Evolutionary conservation across 2,113 vertebrate genomes (phyloP), one percentile per base, ranked within the genome.

Genomic region (Grantiella picta): DNA sequence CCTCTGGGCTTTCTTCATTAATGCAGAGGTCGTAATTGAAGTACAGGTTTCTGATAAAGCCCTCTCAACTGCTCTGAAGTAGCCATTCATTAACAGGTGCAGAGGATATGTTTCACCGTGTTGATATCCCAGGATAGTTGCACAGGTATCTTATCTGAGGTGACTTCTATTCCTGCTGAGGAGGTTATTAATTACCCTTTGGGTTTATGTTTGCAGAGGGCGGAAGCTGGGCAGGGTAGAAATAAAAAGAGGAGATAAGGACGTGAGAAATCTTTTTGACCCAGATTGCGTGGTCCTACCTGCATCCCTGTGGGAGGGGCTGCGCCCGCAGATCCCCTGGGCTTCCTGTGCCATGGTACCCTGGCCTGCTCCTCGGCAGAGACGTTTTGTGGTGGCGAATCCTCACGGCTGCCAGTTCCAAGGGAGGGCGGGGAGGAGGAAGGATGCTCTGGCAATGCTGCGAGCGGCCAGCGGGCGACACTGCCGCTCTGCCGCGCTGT

Each of bases 381-480:
- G 36, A 22, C 7, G 2, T 21, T 86, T 17, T 17, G 69, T 44
- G 73, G 5, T 0, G 33, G 28, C 12, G 60, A 47, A 12, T 16
- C 44, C 28, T 27, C 10, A 44, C 36, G 54, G 54, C 49, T 56
- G 57, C 53, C 44, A 0, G 1, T 9, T 8, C 4, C 3, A 0
- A 11, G 47, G 0, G 53, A 24, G 49, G 25, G 61, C 28, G 14
- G 23, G 75, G 20, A n/a, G 11, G 23, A 36, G n/a, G 71, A 24
- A 28, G 65, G 88, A 29, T 25, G 86, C 56, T 0, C 28, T 0
- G 82, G 79, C 89, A 36, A 91, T 94, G 91, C 92, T 81, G 85
- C 56, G 52, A 44, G 71, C 27, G 64, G 90, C 93, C 96, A 80
- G 90, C 64, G 68, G 95, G 95, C 22, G 87, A 25, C 94, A 52